Evolutionary conservation across 2,888 invertebrate species (phyloP).

Genomic region (Cactoblastis cactorum): DNA sequence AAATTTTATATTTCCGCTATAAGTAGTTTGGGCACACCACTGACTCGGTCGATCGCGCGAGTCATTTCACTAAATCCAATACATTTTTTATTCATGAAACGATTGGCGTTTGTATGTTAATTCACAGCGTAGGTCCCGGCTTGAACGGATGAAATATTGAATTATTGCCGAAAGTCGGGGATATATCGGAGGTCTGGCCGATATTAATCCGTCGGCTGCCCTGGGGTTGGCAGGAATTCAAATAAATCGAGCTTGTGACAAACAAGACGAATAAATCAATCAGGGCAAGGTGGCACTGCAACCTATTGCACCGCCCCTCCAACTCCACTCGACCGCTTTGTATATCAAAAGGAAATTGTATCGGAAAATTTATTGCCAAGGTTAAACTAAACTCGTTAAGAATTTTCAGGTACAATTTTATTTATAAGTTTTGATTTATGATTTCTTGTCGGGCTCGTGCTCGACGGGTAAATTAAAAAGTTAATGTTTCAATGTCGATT

Average conservation of each 20-base stretch:
- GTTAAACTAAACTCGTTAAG: conserved; percentile 74
- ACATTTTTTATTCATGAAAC: conserved; percentile 80
- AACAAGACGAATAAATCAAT: conserved; percentile 81
- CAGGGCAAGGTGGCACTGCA: conserved; percentile 73
- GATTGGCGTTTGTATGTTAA: conserved; percentile 80
- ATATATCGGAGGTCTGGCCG: conserved; percentile 71
- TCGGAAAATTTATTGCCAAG: conserved; percentile 70
- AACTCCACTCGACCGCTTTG: conserved; percentile 41
- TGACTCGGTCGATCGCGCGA: conserved; percentile 56
- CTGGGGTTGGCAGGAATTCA: conserved; percentile 76
- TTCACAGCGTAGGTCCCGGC: conserved; percentile 70
- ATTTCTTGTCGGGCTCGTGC: conserved; percentile 27
- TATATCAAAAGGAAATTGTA: conserved; percentile 67
- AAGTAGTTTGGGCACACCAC: conserved; percentile 53
- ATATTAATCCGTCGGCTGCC: conserved; percentile 77
- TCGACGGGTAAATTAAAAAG: conserved; percentile 16
- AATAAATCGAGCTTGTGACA: conserved; percentile 78
- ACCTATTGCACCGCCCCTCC: conserved; percentile 55
- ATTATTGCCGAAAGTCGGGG: conserved; percentile 75
- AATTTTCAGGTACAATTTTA: conserved; percentile 62
- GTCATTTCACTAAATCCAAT: conserved; percentile 77
- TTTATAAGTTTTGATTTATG: conserved; percentile 67
- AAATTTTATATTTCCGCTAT: conserved; percentile 64
- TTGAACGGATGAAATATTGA: conserved; percentile 76
- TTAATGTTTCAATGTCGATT: neutral